Conservation (phyloP, 92 coral and sea anemone species). For the Desmophyllum pertusum region DNA sequence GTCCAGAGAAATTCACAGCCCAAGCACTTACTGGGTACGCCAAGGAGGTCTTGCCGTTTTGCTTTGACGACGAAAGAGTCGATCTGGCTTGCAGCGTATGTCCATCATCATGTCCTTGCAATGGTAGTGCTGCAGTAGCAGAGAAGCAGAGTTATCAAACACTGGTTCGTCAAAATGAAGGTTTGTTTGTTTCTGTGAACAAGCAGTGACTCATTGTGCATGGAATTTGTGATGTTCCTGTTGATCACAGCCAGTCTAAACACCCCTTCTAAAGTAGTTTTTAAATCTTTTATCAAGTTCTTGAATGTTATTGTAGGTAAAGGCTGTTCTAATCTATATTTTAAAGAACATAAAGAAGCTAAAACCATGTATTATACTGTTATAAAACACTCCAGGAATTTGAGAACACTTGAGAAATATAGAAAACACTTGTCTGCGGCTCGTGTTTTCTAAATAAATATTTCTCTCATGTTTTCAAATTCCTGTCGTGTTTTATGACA, state of each 20-base stretch:
- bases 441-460: no score
- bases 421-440: no score
- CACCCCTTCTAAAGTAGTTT: background rate
- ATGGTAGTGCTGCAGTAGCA: background rate
- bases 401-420: no score
- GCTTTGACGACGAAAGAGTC: conserved; percentile 7
- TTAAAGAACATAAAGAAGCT: no score
- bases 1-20: background rate
- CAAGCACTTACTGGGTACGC: background rate
- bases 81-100: background rate
- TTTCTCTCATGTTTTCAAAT: no score
- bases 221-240: conserved; percentile 5
- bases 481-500: no score
- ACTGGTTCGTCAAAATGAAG: background rate
- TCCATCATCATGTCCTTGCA: conserved; percentile 2
- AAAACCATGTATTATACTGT: no score
- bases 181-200: conserved; percentile 19
- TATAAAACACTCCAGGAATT: no score
- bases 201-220: no score
- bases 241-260: conserved; percentile 11
- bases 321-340: no score
- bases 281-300: background rate
- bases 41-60: conserved; percentile 25
- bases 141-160: background rate
- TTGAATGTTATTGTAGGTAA: no score